Base-by-base conservation (phyloP, 2,113 vertebrate species). In the Oreochromis spilurus region DNA sequence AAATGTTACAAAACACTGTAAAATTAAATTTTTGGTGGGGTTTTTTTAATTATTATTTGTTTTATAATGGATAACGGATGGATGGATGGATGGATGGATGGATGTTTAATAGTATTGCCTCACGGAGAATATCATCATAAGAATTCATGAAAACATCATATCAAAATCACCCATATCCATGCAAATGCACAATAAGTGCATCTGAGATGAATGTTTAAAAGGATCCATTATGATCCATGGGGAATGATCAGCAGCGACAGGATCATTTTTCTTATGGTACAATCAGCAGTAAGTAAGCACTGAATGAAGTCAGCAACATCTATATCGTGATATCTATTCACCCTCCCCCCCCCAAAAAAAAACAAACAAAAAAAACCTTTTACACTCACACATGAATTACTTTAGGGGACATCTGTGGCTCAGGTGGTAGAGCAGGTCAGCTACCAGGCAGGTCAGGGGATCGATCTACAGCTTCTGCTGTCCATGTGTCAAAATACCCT, bases 121-220 rank as follows among this genome's bases (percentile, higher is more conserved):
- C 3, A 8, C 38, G 40, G 50, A 72, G n/a, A 67, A 60, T 88
- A 72, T 70, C 57, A 79, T 54, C 60, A 82, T 55, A 29, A 72
- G 62, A 38, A 60, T 13, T 77, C n/a, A 80, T 84, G 21, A 11
- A 87, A 86, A 36, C 54, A 17, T 85, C 55, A 86, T 26, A 84
- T 80, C 26, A 84, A 57, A 38, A 70, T 48, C 82, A 79, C 36
- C 54, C 70, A 77, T 81, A 82, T 83, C 53, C 31, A 84, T 79
- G 45, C 4, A 62, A 60, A 83, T 81, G 29, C 79, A 21, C 43
- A 84, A 87, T 79, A 62, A 60, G 57, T 79, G 50, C 29, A 62
- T 84, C 54, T 83, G 75, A 57, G 58, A 89, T 77, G 7, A 77
- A 80, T 77, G 38, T 31, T 79, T 78, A 26, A 87, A 90, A 84